Evolutionary conservation across 1,140 invertebrate genomes (phyloP), one percentile per base, ranked within the genome.

Genomic region (Phymastichus coffea): DNA sequence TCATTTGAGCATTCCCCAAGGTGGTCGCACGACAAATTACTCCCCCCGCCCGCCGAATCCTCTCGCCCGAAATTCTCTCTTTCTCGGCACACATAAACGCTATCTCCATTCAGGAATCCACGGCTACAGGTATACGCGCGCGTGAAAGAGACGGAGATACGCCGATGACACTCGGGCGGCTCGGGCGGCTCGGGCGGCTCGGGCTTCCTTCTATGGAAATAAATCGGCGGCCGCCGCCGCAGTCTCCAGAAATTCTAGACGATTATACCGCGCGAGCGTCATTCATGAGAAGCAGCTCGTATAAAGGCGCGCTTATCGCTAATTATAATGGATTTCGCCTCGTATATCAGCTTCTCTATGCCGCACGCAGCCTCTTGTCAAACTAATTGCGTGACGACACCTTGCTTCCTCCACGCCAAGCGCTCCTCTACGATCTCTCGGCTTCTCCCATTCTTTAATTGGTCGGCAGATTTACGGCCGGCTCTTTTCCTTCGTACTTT

Each of bases 11-110:
- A 80, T 78, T 80, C 77, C 77, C 72, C 66, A 64, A 79, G 78
- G 78, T 80, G 78, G 78, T 80, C 78, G 77, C 76, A 73, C 77
- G 78, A 80, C 78, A 80, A 80, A 80, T 80, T 80, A 80, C 78
- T 79, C 74, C 70, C 74, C n/a, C 70, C 58, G 74, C 63, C 70
- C 70, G 67, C 68, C 69, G 61, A 72, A 74, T 66, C 56, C 68
- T 65, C 60, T 61, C 59, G 52, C 49, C 54, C 62, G 63, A 33
- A 38, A 56, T 62, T 55, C 51, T 57, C 59, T 25, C 26, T 4
- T 2, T 49, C 37, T 14, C n/a, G n/a, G n/a, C 12, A 28, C 44
- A 14, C n/a, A 10, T 4, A 4, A 19, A 35, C 57, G 57, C 68
- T 79, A 78, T 52, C 57, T 80, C 70, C 70, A 74, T 80, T 78